Evolutionary conservation across 2,888 invertebrate genomes (phyloP).

Genomic region (Galeopsomyia nigrocyanea): DNA sequence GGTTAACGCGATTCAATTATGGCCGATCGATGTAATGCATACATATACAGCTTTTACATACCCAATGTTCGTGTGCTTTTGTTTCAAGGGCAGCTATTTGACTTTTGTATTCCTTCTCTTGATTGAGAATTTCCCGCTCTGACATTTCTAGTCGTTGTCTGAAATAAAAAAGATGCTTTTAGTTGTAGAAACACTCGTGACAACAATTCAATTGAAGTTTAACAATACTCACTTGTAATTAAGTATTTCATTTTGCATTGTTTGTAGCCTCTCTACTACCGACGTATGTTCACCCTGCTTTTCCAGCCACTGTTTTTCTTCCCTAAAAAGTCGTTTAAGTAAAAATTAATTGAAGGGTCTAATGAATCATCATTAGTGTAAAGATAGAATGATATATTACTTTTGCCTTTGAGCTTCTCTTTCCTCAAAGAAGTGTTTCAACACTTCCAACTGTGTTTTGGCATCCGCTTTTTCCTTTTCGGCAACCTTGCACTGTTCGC

Average conservation of each 20-base stretch:
- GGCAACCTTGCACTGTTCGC: slow-evolving; percentile 74
- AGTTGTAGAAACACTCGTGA: not conserved
- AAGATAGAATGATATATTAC: slow-evolving; percentile 70
- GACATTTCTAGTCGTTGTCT: slow-evolving; percentile 79
- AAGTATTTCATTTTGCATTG: slow-evolving; percentile 84
- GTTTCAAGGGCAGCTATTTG: slow-evolving; percentile 86
- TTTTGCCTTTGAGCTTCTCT: slow-evolving; percentile 89
- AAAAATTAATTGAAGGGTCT: slow-evolving; percentile 64
- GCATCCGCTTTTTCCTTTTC: slow-evolving; percentile 83
- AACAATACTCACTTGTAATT: slow-evolving; percentile 78
- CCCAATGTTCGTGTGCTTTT: slow-evolving; percentile 89
- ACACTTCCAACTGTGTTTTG: slow-evolving; percentile 85
- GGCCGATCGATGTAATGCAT: not conserved
- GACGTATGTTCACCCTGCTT: slow-evolving; percentile 87
- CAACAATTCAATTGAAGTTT: slow-evolving; percentile 15
- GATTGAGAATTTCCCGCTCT: slow-evolving; percentile 88
- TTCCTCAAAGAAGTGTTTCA: slow-evolving; percentile 92
- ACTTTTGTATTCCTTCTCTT: slow-evolving; percentile 78
- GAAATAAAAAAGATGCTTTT: slow-evolving; percentile 25
- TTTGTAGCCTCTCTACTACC: slow-evolving; percentile 83
- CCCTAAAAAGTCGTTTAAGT: slow-evolving; percentile 71
- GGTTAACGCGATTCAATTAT: slow-evolving; percentile 1
- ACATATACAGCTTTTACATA: slow-evolving; percentile 55
- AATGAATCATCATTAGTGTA: slow-evolving; percentile 3
- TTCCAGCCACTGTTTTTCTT: slow-evolving; percentile 84